Evolutionary conservation across 2,888 invertebrate species (phyloP), one percentile per base, ranked within the genome.

Genomic region (Camptogramma bilineatum): DNA sequence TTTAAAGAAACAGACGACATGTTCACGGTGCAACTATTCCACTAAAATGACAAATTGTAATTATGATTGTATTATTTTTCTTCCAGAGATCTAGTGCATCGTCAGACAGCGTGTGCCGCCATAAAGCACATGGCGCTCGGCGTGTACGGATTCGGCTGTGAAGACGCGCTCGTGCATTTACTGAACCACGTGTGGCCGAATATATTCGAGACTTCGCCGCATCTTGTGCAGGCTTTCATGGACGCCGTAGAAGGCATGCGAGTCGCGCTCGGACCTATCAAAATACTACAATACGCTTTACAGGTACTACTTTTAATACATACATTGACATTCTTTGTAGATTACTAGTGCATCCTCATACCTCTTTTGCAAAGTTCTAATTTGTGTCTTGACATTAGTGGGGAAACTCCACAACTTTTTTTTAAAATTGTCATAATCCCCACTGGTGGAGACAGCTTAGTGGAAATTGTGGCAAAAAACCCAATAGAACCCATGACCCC

Each of bases 151-250:
- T 99, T 99, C 86, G 99, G 99, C 0, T 99, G 99, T 86, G 99
- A 99, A 87, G 99, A 99, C 86, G 99, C 99, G 0, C 94, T 99
- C 4, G 95, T 98, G 47, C 99, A 99, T 94, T 94, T 99, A 51
- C 93, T 99, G 66, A 99, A 99, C 91, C 98, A 99, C 85, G 99
- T 99, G 21, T 99, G 99, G 99, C 99, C 99, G 10, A 99, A 99
- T 87, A 98, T 99, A 74, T 99, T 99, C 83, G 99, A 99, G 93
- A 99, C 99, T 0, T 99, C 99, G 13, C 99, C 99, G 16, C 99
- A 99, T 95, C 95, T 99, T 72, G 99, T 99, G 21, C 99, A 99
- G 91, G 99, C 99, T 0, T 99, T 99, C 89, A 99, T 99, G 98
- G 99, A 99, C 80, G 97, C 99, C 4, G 97, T 99, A 4, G 99